Evolutionary conservation across 2,113 vertebrate species (phyloP), one percentile per base, ranked within the genome.

Genomic region (Myotis yumanensis): DNA sequence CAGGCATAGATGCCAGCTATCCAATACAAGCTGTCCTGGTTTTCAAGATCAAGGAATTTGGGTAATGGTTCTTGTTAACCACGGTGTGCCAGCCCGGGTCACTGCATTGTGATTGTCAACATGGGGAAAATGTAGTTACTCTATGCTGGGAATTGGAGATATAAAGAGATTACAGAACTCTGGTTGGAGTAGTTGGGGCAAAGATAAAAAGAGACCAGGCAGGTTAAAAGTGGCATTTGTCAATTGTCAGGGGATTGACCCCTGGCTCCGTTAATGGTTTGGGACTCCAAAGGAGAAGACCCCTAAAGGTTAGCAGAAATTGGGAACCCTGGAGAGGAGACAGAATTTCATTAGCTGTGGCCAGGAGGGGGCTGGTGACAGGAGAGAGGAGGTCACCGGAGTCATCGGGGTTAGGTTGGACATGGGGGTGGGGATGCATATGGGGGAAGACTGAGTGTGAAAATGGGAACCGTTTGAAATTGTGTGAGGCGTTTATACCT

Each of bases 11-110:
- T 52, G 54, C 71, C 66, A 43, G 40, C 86, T 35, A 3, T 89
- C 84, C 30, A 64, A 62, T 11, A 52, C 71, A 87, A 6, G 8
- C 66, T 91, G 93, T 94, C 71, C 66, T 81, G 57, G 18, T 91
- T 95, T 91, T 93, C 75, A 66, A 69, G 89, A 95, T 68, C 46
- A 91, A 72, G 89, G 68, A 86, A 40, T 86, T 86, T 64, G 91
- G 75, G 73, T 43, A 35, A 64, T 64, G 25, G 22, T 82, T 71
- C 87, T 69, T 80, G 71, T 46, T 90, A 12, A 75, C 69, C 40
- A 10, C 25, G 4, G 2, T 32, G 35, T 80, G 46, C 37, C 30
- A 51, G 59, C n/a, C 16, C 25, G 0, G 35, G 62, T 20, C 79
- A 30, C 82, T 43, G 59, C n/a, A 22, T 4, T 48, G 73, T 32